Evolutionary conservation across 2,797 vertebrate genomes (phyloP).

Genomic region (Cynodonichthys magdalenae): DNA sequence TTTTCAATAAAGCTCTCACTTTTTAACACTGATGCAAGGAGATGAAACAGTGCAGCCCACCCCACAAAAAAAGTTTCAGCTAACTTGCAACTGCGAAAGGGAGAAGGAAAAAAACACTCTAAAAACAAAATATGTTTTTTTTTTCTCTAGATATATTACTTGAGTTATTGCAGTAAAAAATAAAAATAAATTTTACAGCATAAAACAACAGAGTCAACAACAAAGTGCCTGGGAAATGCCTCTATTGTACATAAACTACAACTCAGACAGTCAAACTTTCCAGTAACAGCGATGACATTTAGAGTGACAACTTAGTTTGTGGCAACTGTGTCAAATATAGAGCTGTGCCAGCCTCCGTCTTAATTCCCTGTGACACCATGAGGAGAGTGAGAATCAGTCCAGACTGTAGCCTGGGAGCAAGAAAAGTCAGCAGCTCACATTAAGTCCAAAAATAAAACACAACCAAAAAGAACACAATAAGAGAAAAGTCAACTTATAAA

Average conservation of each 20-base stretch:
- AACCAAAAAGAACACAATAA: neutral
- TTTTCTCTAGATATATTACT: too few relatives aligned
- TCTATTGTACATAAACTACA: slow-evolving; percentile 47
- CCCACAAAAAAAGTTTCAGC: slow-evolving; percentile 12
- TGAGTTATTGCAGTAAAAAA: neutral
- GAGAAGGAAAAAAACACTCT: too few relatives aligned
- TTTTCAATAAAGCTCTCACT: slow-evolving; percentile 12
- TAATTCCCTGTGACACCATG: slow-evolving; percentile 75
- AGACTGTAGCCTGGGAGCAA: slow-evolving; percentile 43
- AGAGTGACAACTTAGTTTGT: slow-evolving; percentile 70
- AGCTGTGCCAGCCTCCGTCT: slow-evolving; percentile 62
- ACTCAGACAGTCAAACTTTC: slow-evolving; percentile 46
- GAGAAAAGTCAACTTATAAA: too few relatives aligned
- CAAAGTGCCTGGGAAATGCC: slow-evolving; percentile 76
- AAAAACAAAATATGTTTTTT: too few relatives aligned
- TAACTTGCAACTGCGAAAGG: neutral
- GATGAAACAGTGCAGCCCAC: slow-evolving; percentile 34
- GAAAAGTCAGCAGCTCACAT: slow-evolving; percentile 39
- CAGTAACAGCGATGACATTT: slow-evolving; percentile 73
- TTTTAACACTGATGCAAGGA: slow-evolving; percentile 38
- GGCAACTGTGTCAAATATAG: slow-evolving; percentile 70
- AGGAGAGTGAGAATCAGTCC: slow-evolving; percentile 61
- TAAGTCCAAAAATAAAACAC: slow-evolving; percentile 21
- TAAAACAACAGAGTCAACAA: slow-evolving; percentile 47
- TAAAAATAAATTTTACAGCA: slow-evolving; percentile 39